Base-by-base conservation (phyloP, 2,797 vertebrate genomes). In the Sarcoramphus papa region DNA sequence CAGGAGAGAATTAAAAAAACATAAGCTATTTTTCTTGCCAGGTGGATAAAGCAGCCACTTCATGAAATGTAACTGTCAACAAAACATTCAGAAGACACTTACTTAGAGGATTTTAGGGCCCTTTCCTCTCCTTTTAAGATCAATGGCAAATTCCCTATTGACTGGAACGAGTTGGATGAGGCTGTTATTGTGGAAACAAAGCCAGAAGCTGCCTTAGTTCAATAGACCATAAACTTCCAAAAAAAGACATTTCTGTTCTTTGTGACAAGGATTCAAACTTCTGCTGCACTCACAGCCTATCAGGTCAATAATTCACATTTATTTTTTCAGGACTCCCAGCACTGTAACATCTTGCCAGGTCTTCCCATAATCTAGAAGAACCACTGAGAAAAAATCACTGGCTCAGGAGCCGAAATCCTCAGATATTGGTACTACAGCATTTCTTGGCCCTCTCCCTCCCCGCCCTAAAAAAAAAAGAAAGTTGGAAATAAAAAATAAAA, bases 291-390 rank as follows among this genome's bases (percentile, higher is more conserved):
- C 93, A 84, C 78, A 96, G 77, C 27, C 81, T 77, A 83, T 57
- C 70, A 82, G 56, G 88, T 97, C 96, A 97, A 96, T 97, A 96
- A 96, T 91, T 91, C 67, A 67, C 54, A 16, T 86, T 95, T 97
- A 16, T 86, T 95, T 97, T 95, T 65, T 72, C 54, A 79, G 33
- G 19, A 68, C 27, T 95, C n/a, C 2, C 23, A 72, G 19, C 24
- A 14, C 14, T 35, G 23, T 57, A 85, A 75, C 43, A 47, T n/a
- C 50, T 75, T 2, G 0, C 19, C 27, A 56, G 11, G 4, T 72
- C 11, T 91, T 92, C 30, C 48, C 21, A 24, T 68, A 84, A 72
- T 72, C 74, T 60, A 40, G 47, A 75, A 68, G 14, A 89, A 50
- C 10, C n/a, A 62, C 1, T 88, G 54, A 80, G 14, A 6, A 50